Evolutionary conservation across 2,797 vertebrate species (phyloP), one percentile per base, ranked within the genome.

Genomic region (Schizopygopsis malacanthus): DNA sequence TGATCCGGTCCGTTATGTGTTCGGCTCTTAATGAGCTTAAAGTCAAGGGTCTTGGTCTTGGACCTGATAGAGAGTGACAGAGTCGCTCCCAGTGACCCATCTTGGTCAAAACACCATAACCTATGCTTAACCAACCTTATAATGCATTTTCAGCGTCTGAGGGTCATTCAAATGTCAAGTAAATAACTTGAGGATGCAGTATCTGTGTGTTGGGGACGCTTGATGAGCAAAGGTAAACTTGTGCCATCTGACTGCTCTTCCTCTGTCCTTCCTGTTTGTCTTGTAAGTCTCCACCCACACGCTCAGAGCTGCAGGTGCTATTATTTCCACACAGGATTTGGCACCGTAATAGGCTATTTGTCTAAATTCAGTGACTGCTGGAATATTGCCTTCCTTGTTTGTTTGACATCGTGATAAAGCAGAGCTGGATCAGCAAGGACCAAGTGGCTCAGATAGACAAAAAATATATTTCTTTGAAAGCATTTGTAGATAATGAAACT

Each of bases 311-410:
- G 45, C 70, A 85, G 78, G 78, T 81, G 54, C 78, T 81, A 61
- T 85, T 85, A 81, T 85, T 84, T 50, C 84, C 76, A 52, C 56
- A 63, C 41, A 50, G 67, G 54, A 73, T 73, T 33, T 85, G 84
- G 25, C 69, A 56, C 28, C 7, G 6, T 80, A 56, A 41, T 52
- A 39, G 43, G 33, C 84, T 65, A 75, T 73, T 85, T 54, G 45
- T 87, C 85, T 84, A 85, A 78, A 84, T 79, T 73, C 52, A 61
- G 45, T 78, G 69, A 80, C 81, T 79, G 88, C 47, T 52, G 56
- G 56, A 65, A 84, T 41, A 39, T 70, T 37, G 75, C 77, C 65
- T 87, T 47, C 25, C 47, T 54, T 85, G 81, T 86, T 86, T 79
- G 61, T 47, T 61, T 83, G 84, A 79, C 52, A 79, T 71, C 43